Percentiles rank a stretch among this genome's conserved stretches.
phyloP scores from a whole-genome alignment of 2,888 invertebrate species.

The Alsophila aescularia region DNA sequence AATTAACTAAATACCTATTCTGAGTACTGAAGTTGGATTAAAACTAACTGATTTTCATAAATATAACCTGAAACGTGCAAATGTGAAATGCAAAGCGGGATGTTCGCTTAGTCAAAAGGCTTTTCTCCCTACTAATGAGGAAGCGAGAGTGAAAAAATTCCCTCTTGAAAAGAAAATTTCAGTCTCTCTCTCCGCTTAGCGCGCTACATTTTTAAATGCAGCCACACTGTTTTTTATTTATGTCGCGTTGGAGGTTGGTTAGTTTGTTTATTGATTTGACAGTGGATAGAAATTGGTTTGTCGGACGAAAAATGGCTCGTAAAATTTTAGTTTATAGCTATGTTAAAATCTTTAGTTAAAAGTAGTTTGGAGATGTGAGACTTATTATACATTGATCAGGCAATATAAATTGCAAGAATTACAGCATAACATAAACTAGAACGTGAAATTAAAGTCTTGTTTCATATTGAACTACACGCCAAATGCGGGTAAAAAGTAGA shows the following conservation, averaged over 20 bases:
- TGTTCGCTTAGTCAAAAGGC: conserved; percentile 63
- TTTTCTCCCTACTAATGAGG: conserved; percentile 64
- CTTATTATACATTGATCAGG: no score
- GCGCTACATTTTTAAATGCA: conserved; percentile 58
- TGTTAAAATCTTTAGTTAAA: no score
- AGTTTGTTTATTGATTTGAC: conserved; percentile 3
- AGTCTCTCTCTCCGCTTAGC: conserved; percentile 57
- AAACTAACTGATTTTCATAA: conserved; percentile 17
- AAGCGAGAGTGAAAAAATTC: conserved; percentile 61
- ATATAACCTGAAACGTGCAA: conserved; percentile 42
- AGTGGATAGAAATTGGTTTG: background rate
- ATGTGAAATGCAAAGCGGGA: conserved; percentile 54
- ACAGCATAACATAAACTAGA: no score
- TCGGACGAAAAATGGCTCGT: no score
- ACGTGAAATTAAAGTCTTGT: no score
- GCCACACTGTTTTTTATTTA: conserved; percentile 15
- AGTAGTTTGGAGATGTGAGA: no score
- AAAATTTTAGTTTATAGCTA: no score
- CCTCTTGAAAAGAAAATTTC: conserved; percentile 66
- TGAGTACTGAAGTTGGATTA: conserved; percentile 3
- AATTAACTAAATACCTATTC: background rate
- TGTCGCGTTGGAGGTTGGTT: conserved; percentile 1
- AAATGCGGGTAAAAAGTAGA: no score
- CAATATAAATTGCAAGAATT: no score
- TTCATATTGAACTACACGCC: no score